Percentiles rank a stretch among this genome's conserved stretches.
These are phyloP conservation scores for Eupithecia exiguata DNA, from an alignment of 2,888 invertebrate species.

Conservation along the genomic window DNA sequence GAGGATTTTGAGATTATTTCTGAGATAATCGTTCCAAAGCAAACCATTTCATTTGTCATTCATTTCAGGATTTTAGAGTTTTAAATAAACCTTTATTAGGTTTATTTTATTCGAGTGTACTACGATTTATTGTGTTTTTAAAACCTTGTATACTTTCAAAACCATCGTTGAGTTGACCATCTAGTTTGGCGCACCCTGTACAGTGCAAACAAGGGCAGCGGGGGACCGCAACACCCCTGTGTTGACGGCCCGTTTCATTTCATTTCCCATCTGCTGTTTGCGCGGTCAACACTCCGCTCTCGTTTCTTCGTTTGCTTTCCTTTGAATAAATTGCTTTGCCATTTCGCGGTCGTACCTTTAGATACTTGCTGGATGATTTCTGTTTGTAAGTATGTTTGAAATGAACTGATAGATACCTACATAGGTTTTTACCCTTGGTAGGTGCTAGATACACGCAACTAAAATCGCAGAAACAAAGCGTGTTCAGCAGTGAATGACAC, in stretches of 20 bases:
- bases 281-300: conserved; percentile 64
- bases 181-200: conserved; percentile 49
- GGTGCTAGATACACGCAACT: background rate
- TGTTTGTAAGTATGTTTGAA: conserved; percentile 11
- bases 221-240: conserved; percentile 53
- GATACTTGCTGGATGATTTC: conserved; percentile 13
- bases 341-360: conserved; percentile 50
- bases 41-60: background rate
- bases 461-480: background rate
- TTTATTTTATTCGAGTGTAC: too few species aligned
- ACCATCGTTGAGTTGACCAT: background rate
- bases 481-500: too few species aligned
- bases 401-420: background rate
- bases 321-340: conserved; percentile 61
- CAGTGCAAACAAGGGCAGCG: conserved; percentile 66
- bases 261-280: conserved; percentile 72
- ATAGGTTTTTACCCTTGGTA: background rate
- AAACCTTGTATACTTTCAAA: background rate
- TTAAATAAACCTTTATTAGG: background rate
- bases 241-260: conserved; percentile 68
- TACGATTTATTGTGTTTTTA: background rate
- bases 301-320: conserved; percentile 56
- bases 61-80: too few species aligned
- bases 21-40: background rate
- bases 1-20: background rate